Conservation (phyloP, 2,113 vertebrate species). For the Leptocoma aspasia region DNA sequence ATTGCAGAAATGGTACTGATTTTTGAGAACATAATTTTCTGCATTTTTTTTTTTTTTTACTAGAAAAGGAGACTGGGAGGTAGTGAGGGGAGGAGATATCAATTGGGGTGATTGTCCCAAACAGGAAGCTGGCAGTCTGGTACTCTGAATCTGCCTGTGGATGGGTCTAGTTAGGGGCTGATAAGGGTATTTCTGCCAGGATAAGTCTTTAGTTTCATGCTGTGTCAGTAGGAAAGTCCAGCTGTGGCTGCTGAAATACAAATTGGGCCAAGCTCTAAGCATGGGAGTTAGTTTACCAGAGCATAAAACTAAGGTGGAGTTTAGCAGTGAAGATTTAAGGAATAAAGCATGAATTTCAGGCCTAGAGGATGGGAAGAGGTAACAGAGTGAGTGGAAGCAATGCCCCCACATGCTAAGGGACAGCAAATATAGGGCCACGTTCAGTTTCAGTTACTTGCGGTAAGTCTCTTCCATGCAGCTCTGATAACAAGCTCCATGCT, state of each 20-base stretch:
- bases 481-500: rapidly evolving
- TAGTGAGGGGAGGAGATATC: background rate
- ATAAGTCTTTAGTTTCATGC: background rate
- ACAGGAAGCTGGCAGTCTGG: background rate
- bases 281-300: rapidly evolving
- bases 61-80: background rate
- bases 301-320: background rate
- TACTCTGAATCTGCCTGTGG: background rate
- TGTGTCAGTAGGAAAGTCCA: background rate
- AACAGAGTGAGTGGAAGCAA: rapidly evolving
- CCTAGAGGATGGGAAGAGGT: background rate
- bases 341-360: background rate
- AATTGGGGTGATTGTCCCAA: background rate
- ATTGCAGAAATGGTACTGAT: background rate
- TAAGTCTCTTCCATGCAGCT: rapidly evolving
- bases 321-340: background rate
- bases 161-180: background rate
- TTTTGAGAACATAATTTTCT: background rate
- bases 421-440: rapidly evolving
- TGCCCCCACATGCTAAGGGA: rapidly evolving
- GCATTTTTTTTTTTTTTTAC: background rate
- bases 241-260: background rate
- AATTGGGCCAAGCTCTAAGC: background rate
- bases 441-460: background rate
- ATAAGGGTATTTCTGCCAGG: background rate